These are phyloP conservation scores for Brachypteracias leptosomus DNA, from an alignment of 2,113 vertebrate species.

Conservation along the genomic window DNA sequence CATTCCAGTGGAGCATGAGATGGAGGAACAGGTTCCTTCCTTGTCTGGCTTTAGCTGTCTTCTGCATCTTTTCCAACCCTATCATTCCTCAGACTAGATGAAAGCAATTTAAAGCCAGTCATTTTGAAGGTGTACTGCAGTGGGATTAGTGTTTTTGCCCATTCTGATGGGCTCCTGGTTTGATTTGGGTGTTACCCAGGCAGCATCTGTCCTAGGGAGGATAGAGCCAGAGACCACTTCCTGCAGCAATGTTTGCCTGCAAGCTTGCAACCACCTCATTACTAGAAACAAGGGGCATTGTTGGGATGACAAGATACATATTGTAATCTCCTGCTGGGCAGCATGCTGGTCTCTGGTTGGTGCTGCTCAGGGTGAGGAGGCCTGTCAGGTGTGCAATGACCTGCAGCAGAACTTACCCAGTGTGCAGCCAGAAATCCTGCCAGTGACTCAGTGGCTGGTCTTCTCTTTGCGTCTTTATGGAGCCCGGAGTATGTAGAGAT, in stretches of 20 bases:
- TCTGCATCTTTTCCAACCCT: not conserved
- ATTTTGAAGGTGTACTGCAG: not conserved
- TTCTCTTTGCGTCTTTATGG: not conserved
- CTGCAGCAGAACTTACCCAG: not conserved
- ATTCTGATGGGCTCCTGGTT: not conserved
- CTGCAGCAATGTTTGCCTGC: not conserved
- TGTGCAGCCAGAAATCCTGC: not conserved
- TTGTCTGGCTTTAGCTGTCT: not conserved
- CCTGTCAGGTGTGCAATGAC: not conserved
- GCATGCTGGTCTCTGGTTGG: not conserved
- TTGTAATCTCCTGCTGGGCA: not conserved
- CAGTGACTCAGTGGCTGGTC: not conserved
- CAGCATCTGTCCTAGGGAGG: not conserved
- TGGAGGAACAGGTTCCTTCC: not conserved
- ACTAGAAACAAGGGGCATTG: not conserved
- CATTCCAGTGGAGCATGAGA: not conserved
- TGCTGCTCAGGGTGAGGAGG: not conserved
- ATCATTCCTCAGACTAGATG: not conserved
- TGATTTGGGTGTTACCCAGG: not conserved
- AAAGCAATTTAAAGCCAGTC: not conserved
- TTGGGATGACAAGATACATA: not conserved
- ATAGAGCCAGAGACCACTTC: fast-evolving
- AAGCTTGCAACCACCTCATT: fast-evolving
- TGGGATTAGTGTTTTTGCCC: not conserved
- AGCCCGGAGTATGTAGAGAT: not conserved